Evolutionary conservation across 2,888 invertebrate genomes (phyloP), one percentile per base, ranked within the genome.

Genomic region (Periphyllus acericola): DNA sequence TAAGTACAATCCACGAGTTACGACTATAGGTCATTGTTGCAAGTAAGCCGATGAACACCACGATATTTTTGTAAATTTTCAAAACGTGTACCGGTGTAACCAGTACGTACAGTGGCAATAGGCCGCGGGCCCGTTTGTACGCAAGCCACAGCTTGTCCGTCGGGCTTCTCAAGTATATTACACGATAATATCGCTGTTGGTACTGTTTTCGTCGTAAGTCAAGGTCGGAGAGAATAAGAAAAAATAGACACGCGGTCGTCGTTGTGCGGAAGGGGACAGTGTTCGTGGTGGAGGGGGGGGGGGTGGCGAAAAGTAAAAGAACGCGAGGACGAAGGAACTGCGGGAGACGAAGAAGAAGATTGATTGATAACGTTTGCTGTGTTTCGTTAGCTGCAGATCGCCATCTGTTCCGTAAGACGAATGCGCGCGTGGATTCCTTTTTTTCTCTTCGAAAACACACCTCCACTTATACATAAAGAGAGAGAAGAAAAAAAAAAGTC

Each of bases 321-420:
- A 68, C 29, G 9, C 36, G 76, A 21, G 78, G 29, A 52, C 0
- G 32, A 5, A 72, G 3, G 11, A 74, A 32, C 71, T n/a, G n/a
- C n/a, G 40, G 68, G 80, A 79, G n/a, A 36, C 55, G n/a, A 52
- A 34, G 55, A 25, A 80, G 29, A 74, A 81, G 87, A 87, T 87
- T 87, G 87, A 87, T 87, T 40, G 87, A 87, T 87, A 81, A 81
- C 81, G 74, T 75, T 81, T 66, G 60, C 86, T 29, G 68, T 40
- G 40, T 80, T 75, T 40, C 83, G 75, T 29, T 40, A 36, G 21
- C 74, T 19, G 21, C 46, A 68, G 25, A 72, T 55, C 86, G 72
- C 80, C 86, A 81, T 86, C 81, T 81, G 87, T 81, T 81, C 60
- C 75, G 21, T n/a, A 79, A 87, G 87, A 81, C 80, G 86, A 80